These are phyloP conservation scores for Kudoa iwatai DNA, from an alignment of 30 jellyfish, hydroid and myxozoan species.

Conservation along the genomic window DNA sequence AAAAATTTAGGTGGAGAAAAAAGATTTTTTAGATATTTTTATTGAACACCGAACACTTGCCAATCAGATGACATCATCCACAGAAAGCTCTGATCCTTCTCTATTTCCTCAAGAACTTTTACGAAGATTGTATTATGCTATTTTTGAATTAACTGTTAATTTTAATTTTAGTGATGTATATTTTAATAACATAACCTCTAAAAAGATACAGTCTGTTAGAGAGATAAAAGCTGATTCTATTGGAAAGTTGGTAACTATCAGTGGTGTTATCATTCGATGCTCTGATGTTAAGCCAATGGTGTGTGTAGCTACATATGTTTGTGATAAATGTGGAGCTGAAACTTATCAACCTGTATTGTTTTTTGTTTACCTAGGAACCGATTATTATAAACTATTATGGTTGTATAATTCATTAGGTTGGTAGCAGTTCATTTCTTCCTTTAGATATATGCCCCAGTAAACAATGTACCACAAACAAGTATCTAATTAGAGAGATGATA, in stretches of 20 bases:
- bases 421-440: neutral
- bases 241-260: conserved; percentile 34
- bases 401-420: neutral
- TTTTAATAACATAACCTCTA: conserved; percentile 17
- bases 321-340: conserved; percentile 98
- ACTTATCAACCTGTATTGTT: conserved; percentile 71
- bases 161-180: conserved; percentile 18
- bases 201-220: conserved; percentile 39
- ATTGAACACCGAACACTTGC: conserved; percentile 55
- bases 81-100: too few species aligned
- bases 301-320: conserved; percentile 82
- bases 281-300: conserved; percentile 93
- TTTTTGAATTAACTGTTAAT: neutral
- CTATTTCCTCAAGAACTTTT: conserved; percentile 75
- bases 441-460: neutral
- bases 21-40: conserved; percentile 50
- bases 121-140: conserved; percentile 19
- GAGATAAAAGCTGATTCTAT: conserved; percentile 47
- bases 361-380: too few species aligned
- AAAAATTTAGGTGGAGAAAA: conserved; percentile 14
- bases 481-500: neutral
- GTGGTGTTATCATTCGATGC: conserved; percentile 79
- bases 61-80: conserved; percentile 5
- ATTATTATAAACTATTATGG: conserved; percentile 1
- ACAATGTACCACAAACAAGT: neutral